Conservation (phyloP, 2,888 invertebrate genomes). For the Poecilobothrus nobilitatus region DNA sequence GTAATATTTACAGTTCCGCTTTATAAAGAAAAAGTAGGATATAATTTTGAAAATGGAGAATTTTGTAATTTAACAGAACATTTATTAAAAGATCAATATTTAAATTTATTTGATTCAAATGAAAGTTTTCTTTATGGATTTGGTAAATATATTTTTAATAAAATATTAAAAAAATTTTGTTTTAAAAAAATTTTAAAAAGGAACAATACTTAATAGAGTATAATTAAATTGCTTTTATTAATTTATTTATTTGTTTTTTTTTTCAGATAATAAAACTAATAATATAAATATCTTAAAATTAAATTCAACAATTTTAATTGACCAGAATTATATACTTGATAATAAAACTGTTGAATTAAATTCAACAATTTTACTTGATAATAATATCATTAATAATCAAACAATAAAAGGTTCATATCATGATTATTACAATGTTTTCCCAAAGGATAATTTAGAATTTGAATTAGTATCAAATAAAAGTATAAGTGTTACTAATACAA, state of each 20-base stretch:
- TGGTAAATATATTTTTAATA: neutral
- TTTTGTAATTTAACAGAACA: neutral
- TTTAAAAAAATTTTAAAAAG: too few relatives aligned
- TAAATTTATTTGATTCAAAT: neutral
- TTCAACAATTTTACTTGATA: too few relatives aligned
- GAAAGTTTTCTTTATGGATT: neutral
- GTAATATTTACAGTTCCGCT: neutral
- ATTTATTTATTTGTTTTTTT: too few relatives aligned
- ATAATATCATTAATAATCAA: too few relatives aligned
- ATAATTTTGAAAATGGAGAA: neutral
- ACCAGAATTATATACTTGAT: too few relatives aligned
- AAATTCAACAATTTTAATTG: too few relatives aligned
- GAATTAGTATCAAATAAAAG: neutral
- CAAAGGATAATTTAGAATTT: neutral
- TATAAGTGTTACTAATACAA: neutral
- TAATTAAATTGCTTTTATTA: too few relatives aligned
- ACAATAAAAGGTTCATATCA: neutral
- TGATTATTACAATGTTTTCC: neutral
- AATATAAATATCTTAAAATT: too few relatives aligned
- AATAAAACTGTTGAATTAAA: too few relatives aligned
- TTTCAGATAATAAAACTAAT: too few relatives aligned
- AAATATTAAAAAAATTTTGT: neutral
- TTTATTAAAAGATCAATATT: neutral
- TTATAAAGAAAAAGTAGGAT: neutral
- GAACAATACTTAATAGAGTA: too few relatives aligned